Evolutionary conservation across 1,140 invertebrate genomes (phyloP), one percentile per base, ranked within the genome.

Genomic region (Hetaerina americana): DNA sequence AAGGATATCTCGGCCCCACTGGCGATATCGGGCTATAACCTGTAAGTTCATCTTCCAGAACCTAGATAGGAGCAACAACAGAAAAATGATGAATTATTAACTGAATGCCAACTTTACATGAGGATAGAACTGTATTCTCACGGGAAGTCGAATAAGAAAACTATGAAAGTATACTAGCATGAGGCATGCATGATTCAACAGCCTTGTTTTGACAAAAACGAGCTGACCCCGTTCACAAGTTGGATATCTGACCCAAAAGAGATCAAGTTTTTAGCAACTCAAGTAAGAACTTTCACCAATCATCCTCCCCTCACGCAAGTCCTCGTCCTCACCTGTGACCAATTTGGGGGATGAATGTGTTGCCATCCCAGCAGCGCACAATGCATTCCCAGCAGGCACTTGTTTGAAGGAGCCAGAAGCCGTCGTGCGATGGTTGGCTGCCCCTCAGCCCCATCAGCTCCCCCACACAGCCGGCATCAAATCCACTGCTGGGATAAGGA

Each of bases 1-100:
- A 24, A 85, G 72, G 5, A 79, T 78, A 73, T 77, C 79, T 40
- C 81, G 78, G 26, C 88, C 83, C 91, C 92, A 96, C 18, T 85
- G 85, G 26, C 83, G 81, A 79, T 92, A 92, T 75, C 94, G 86
- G 27, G 90, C 86, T 26, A 93, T 76, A 27, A 96, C 83, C 82
- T 95, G 93, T 27, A 96, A 81, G 67, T 87, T 90, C 5, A 96
- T 82, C 80, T 95, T 95, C 88, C 92, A 96, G 82, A 96, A 95
- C 77, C 91, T 89, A 71, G 49, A 73, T 75, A 71, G 66, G 27
- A 69, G 26, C n/a, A n/a, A n/a, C n/a, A n/a, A n/a, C n/a, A n/a
- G n/a, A n/a, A n/a, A n/a, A n/a, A n/a, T n/a, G n/a, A n/a, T n/a
- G n/a, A n/a, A n/a, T n/a, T n/a, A n/a, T n/a, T n/a, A n/a, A n/a